Percentiles rank a stretch among this genome's conserved stretches.
phyloP scores from a whole-genome alignment of 2,888 invertebrate genomes.

The Chironomus tentans region DNA sequence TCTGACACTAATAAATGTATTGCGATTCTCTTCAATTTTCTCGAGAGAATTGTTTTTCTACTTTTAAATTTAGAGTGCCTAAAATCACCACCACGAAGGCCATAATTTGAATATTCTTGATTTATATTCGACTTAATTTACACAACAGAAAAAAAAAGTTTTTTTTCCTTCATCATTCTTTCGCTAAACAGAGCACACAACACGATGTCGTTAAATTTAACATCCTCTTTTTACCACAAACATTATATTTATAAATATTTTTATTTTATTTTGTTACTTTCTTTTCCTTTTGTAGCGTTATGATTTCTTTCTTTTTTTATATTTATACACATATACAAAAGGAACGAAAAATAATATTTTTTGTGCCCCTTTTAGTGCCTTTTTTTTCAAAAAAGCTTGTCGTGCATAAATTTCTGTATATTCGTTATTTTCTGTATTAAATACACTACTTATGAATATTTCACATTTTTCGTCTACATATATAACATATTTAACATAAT shows the following conservation, averaged over 20 bases:
- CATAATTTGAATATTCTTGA: constrained; percentile 11
- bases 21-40: no score
- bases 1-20: no score
- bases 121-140: background rate
- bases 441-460: constrained; percentile 16
- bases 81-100: background rate
- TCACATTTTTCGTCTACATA: background rate
- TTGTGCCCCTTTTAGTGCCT: background rate
- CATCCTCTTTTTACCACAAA: background rate
- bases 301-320: background rate
- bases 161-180: background rate
- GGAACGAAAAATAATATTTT: background rate
- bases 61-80: background rate
- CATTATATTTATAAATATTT: background rate
- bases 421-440: background rate
- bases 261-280: no score
- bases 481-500: background rate
- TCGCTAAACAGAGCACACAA: background rate
- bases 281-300: no score
- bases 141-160: background rate
- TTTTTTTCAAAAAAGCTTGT: background rate
- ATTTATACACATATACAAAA: no score
- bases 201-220: constrained; percentile 14
- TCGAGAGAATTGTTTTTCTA: background rate
- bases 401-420: constrained; percentile 17